Evolutionary conservation across 2,888 invertebrate species (phyloP).

Genomic region (Lasioglossum calceatum): DNA sequence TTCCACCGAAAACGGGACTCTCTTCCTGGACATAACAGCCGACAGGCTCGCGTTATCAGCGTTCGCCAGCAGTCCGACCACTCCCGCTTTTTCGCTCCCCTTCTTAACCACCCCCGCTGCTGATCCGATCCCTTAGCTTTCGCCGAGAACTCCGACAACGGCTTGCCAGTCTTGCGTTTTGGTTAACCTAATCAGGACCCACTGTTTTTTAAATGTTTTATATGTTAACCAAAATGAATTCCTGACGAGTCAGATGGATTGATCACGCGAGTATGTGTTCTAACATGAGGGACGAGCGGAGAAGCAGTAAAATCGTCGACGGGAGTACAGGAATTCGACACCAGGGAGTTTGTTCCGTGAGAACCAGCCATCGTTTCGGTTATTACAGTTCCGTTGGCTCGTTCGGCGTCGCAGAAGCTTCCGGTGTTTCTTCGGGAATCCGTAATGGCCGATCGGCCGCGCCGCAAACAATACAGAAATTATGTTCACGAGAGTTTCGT

Average conservation of each 20-base stretch:
- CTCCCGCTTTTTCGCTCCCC: slow-evolving; percentile 39
- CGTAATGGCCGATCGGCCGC: slow-evolving; percentile 67
- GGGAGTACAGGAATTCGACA: slow-evolving; percentile 14
- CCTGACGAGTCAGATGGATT: not conserved
- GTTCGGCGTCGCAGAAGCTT: slow-evolving; percentile 46
- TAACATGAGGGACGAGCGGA: not conserved
- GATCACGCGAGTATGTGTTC: not conserved
- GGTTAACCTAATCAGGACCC: not conserved
- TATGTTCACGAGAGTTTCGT: slow-evolving; percentile 82
- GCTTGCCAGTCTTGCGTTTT: not conserved
- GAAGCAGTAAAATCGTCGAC: not conserved
- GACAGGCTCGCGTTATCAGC: slow-evolving; percentile 82
- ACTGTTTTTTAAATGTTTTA: not conserved
- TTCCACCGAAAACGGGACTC: slow-evolving; percentile 74
- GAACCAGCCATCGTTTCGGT: slow-evolving; percentile 74
- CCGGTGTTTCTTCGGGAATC: slow-evolving; percentile 72
- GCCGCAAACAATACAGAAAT: slow-evolving; percentile 82
- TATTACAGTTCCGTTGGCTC: slow-evolving; percentile 73
- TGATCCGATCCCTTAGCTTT: slow-evolving; percentile 45
- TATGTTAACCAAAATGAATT: not conserved
- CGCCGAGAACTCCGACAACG: slow-evolving; percentile 21
- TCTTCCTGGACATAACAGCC: slow-evolving; percentile 78
- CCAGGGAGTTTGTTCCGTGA: slow-evolving; percentile 58
- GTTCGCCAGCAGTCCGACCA: slow-evolving; percentile 76
- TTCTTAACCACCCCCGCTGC: slow-evolving; percentile 40